Evolutionary conservation across 92 coral and sea anemone species (phyloP).

Genomic region (Porites divaricata): DNA sequence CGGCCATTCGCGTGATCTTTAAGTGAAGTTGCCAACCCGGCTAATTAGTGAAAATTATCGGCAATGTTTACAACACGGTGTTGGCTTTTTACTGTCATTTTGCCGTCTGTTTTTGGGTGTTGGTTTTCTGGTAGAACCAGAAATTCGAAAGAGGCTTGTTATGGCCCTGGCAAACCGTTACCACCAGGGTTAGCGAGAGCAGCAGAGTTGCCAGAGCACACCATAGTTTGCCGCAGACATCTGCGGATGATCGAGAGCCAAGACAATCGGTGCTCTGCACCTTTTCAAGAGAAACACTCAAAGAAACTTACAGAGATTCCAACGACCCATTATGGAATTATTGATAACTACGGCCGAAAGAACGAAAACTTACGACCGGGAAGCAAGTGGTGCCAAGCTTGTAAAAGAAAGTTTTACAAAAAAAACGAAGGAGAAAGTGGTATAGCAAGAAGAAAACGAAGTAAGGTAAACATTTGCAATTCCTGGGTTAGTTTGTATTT

Average conservation of each 20-base stretch:
- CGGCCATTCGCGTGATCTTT: neutral
- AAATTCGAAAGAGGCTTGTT: neutral
- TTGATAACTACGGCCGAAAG: neutral
- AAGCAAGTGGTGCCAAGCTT: conserved; percentile 3
- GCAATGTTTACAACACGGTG: neutral
- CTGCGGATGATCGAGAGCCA: conserved; percentile 4
- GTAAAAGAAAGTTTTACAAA: neutral
- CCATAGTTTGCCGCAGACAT: neutral
- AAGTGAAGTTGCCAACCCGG: conserved; percentile 1
- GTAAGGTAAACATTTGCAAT: neutral
- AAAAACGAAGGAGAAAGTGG: neutral
- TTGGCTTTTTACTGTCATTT: neutral
- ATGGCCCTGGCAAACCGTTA: neutral
- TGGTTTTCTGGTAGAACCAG: conserved; percentile 4
- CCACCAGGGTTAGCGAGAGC: conserved; percentile 11
- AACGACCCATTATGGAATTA: neutral
- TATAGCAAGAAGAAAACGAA: neutral
- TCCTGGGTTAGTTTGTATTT: neutral
- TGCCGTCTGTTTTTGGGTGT: neutral
- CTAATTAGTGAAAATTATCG: neutral
- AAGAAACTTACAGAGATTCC: neutral
- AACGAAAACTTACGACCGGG: neutral
- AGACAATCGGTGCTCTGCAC: conserved; percentile 13
- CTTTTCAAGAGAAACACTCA: neutral
- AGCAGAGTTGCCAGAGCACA: neutral